Base-by-base conservation (phyloP, 1,140 invertebrate species). In the Ostrea edulis region DNA sequence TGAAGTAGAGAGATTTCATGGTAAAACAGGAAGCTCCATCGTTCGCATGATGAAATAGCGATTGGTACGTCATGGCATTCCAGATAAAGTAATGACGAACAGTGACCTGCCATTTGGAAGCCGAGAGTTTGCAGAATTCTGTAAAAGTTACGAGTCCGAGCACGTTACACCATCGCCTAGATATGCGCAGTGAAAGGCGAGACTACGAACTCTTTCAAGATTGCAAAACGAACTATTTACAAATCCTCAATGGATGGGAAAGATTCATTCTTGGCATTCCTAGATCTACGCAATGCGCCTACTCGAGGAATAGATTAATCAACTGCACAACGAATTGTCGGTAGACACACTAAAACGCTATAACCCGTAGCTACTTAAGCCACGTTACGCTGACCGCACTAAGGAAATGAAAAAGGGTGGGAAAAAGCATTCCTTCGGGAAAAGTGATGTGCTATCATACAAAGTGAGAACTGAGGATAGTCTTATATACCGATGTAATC, bases 201-300 rank as follows among this genome's bases (percentile, higher is more conserved):
- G 52, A 86, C 54, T 0, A 83, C 87, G 58, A 84, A 84, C 17
- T 14, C 68, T 68, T 62, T 87, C 5, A 65, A 89, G 44, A 89
- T 55, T 51, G 85, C 71, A 8, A 89, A 89, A 81, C 25, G 54
- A n/a, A 8, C 84, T 14, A 65, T 87, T 11, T 3, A 17, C 8
- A 89, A 87, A 82, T 22, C 68, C 8, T 7, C 35, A 29, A 17
- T 29, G n/a, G 71, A 82, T 81, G 68, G 68, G 29, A 86, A 81
- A 22, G 88, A 89, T 29, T 86, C 84, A 44, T 87, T 84, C 54
- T 44, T 86, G 44, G 89, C 89, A 22, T n/a, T 90, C 9, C 52
- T 90, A 12, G 87, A 88, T 22, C 62, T 44, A 52, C 84, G 86
- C 44, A 90, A 90, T 54, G 88, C 89, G 17, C 86, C 89, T 11